A percentile compares a stretch with the other conserved stretches of the same genome.
These are phyloP conservation scores for Camelus bactrianus DNA, from an alignment of 2,113 vertebrate species.

Conservation along the genomic window DNA sequence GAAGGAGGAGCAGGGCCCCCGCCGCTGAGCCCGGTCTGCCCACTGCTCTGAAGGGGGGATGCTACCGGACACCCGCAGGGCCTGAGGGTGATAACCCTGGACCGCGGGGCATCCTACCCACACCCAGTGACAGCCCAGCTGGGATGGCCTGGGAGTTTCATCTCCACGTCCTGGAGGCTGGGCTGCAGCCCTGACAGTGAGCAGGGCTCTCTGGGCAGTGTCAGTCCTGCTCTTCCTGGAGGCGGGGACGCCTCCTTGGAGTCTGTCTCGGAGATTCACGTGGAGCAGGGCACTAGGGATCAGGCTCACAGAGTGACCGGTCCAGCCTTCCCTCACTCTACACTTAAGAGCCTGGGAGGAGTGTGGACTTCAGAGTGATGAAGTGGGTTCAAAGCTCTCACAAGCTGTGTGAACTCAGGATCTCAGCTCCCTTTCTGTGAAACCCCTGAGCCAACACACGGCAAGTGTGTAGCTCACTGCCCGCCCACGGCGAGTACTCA, in stretches of 20 bases:
- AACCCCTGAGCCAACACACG: rapidly evolving
- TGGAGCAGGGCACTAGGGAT: background rate
- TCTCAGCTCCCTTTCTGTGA: background rate
- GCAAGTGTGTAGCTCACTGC: rapidly evolving
- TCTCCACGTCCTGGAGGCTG: background rate
- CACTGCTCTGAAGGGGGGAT: background rate
- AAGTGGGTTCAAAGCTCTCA: background rate
- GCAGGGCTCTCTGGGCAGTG: background rate
- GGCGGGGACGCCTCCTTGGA: rapidly evolving
- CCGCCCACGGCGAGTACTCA: rapidly evolving
- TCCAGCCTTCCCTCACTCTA: too few relatives aligned
- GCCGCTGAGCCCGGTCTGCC: rapidly evolving
- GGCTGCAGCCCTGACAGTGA: too few relatives aligned
- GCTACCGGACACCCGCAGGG: background rate
- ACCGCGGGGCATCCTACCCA: background rate
- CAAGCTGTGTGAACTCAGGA: too few relatives aligned
- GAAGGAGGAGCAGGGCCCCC: background rate
- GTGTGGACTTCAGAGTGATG: too few relatives aligned
- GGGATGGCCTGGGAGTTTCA: background rate
- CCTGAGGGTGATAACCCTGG: background rate
- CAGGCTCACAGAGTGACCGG: rapidly evolving
- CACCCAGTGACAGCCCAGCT: background rate
- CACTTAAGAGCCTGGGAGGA: background rate
- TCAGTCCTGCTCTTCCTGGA: background rate
- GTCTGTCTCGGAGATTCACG: background rate